phyloP scores from a whole-genome alignment of 2,113 vertebrate species.

The Stictonetta naevosa region DNA sequence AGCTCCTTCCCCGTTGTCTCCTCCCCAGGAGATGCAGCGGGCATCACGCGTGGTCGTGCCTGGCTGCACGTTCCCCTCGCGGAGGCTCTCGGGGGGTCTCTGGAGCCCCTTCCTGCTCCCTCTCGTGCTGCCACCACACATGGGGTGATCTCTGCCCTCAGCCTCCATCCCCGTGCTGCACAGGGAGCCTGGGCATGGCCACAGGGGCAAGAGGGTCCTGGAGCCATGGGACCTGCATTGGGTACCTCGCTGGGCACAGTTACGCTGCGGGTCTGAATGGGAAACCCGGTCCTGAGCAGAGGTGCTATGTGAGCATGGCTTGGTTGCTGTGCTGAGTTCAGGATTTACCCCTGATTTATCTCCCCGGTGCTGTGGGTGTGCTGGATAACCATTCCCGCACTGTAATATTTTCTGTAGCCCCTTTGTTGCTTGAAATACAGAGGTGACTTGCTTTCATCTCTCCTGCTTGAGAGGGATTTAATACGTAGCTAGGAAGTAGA shows the following conservation, averaged over 20 bases:
- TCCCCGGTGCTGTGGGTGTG: too few relatives aligned
- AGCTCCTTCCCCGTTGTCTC: constrained; percentile 18
- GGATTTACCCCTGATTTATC: background rate
- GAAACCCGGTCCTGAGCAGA: background rate
- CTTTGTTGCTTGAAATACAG: background rate
- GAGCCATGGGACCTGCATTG: too few relatives aligned
- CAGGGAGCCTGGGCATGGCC: too few relatives aligned
- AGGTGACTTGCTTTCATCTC: background rate
- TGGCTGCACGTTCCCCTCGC: fast-evolving
- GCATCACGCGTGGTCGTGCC: background rate
- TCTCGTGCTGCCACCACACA: background rate
- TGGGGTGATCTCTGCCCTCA: fast-evolving
- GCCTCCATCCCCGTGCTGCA: fast-evolving
- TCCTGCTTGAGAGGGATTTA: background rate
- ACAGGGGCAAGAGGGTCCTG: too few relatives aligned
- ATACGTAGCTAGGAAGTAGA: background rate
- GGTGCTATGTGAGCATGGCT: too few relatives aligned
- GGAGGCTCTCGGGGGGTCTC: background rate
- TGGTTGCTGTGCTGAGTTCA: background rate
- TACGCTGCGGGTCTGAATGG: background rate
- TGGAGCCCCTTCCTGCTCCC: background rate
- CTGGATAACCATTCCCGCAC: too few relatives aligned
- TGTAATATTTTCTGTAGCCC: too few relatives aligned
- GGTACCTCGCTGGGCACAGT: too few relatives aligned
- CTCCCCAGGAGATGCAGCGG: background rate